phyloP scores from a whole-genome alignment of 2,113 vertebrate genomes.

The Sceloporus undulatus region DNA sequence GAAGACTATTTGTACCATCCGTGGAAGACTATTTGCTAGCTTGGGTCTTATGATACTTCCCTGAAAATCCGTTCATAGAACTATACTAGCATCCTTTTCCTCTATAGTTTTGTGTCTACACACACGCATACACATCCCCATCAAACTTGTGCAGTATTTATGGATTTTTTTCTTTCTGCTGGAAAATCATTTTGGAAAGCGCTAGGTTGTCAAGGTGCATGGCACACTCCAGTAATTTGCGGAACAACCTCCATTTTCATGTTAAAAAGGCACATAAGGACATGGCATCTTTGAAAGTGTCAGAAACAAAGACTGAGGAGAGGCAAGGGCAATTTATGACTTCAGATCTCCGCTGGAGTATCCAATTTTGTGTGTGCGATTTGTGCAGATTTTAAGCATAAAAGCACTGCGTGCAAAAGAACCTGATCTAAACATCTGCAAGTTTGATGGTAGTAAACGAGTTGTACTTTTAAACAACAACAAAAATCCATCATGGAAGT shows the following conservation, averaged over 20 bases:
- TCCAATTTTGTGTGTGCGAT: slow-evolving; percentile 19
- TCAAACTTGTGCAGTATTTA: slow-evolving; percentile 4
- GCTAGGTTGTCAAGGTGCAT: slow-evolving; percentile 43
- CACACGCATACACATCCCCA: neutral
- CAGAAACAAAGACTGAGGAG: slow-evolving; percentile 65
- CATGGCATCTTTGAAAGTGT: slow-evolving; percentile 65
- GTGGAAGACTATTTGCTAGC: neutral
- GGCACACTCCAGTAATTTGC: slow-evolving; percentile 57
- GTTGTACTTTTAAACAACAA: neutral
- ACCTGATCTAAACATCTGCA: slow-evolving; percentile 30
- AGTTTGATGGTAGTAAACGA: slow-evolving; percentile 28
- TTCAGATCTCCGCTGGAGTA: slow-evolving; percentile 49
- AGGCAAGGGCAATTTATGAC: slow-evolving; percentile 46
- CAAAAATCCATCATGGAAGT: neutral
- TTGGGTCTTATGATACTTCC: neutral
- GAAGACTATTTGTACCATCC: no score
- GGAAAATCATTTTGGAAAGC: slow-evolving; percentile 50
- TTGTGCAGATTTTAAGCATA: slow-evolving; percentile 44
- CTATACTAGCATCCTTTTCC: neutral
- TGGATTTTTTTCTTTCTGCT: slow-evolving; percentile 60
- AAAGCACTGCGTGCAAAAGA: slow-evolving; percentile 57
- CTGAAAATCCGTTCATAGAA: neutral
- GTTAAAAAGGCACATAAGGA: slow-evolving; percentile 60
- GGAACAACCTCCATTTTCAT: slow-evolving; percentile 61
- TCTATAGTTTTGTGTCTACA: neutral